A percentile compares a stretch with the other conserved stretches of the same genome.
phyloP scores from a whole-genome alignment of 2,888 invertebrate genomes.

The Saturnia pavonia region DNA sequence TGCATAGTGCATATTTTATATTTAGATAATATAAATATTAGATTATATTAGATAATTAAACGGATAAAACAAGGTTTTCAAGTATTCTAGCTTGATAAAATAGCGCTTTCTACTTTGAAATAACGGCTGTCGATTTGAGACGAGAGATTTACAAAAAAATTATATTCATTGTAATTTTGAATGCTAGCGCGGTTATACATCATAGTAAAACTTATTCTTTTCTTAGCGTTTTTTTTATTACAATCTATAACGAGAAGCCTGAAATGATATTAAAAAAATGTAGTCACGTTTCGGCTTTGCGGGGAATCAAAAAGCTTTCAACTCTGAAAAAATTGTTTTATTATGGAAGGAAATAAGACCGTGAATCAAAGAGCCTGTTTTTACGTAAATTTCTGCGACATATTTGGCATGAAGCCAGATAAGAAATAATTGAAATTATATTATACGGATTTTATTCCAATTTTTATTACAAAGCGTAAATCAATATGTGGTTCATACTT shows the following conservation, averaged over 20 bases:
- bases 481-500: neutral
- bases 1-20: neutral
- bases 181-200: no score
- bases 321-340: conserved; percentile 31
- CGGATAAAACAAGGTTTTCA: no score
- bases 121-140: no score
- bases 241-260: neutral
- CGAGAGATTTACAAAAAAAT: no score
- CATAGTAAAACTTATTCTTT: no score
- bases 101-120: no score
- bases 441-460: conserved; percentile 5
- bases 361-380: conserved; percentile 42
- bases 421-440: conserved; percentile 41
- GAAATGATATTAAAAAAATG: conserved; percentile 12
- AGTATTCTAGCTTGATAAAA: no score
- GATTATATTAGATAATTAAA: no score
- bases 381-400: conserved; percentile 42
- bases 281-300: conserved; percentile 20
- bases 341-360: conserved; percentile 36
- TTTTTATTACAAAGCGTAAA: conserved; percentile 8
- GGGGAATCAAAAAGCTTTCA: conserved; percentile 31
- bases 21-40: no score
- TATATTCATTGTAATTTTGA: no score
- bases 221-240: neutral
- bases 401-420: conserved; percentile 44